Percentiles rank a stretch among this genome's conserved stretches.
These are phyloP conservation scores for Enteromius mattozi DNA, from an alignment of 2,797 vertebrate species.

Conservation along the genomic window DNA sequence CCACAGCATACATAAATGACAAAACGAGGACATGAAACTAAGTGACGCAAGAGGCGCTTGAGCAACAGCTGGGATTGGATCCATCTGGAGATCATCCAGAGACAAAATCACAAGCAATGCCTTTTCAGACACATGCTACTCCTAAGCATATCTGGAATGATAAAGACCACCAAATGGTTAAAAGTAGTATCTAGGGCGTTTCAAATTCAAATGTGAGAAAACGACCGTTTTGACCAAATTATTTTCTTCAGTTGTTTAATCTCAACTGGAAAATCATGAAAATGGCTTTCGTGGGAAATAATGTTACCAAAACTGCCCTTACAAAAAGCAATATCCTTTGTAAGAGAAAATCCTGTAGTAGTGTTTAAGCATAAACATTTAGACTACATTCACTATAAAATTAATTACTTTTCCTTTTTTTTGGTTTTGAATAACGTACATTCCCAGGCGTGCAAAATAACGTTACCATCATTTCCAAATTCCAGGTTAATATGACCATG, in stretches of 20 bases:
- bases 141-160: neutral
- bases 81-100: constrained; percentile 39
- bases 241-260: neutral
- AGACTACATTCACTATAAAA: neutral
- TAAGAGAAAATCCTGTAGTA: too few species aligned
- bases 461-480: neutral
- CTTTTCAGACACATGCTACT: constrained; percentile 3
- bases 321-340: neutral
- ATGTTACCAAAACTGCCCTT: neutral
- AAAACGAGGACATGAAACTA: constrained; percentile 15
- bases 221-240: neutral
- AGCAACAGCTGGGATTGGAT: constrained; percentile 45
- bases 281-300: neutral
- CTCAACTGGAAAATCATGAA: neutral
- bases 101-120: constrained; percentile 14
- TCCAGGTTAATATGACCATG: neutral
- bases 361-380: neutral
- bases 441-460: neutral
- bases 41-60: constrained; percentile 51
- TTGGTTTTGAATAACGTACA: neutral
- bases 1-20: neutral
- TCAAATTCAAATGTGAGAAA: neutral
- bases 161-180: neutral
- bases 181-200: neutral
- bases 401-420: neutral